Conservation (phyloP, 2,113 vertebrate species). For the Callionymus lyra region DNA sequence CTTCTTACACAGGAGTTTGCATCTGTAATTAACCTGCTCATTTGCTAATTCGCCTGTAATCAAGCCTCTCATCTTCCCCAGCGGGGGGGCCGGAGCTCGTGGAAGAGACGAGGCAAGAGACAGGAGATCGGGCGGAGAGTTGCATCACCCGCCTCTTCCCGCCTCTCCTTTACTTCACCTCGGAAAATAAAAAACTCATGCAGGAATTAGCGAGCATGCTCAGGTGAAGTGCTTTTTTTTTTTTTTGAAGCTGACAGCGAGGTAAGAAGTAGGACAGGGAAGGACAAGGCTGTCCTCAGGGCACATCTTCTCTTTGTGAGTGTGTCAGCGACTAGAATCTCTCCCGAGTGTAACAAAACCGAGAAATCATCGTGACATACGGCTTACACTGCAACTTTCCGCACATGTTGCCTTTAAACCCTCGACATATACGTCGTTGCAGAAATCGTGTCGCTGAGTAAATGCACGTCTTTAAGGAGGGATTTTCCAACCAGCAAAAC, state of each 20-base stretch:
- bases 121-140: slow-evolving; percentile 41
- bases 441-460: too few relatives aligned
- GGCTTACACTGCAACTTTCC: too few relatives aligned
- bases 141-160: slow-evolving; percentile 21
- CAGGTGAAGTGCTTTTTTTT: slow-evolving; percentile 12
- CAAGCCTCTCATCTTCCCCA: slow-evolving; percentile 63
- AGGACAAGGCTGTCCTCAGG: slow-evolving; percentile 31
- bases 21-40: slow-evolving; percentile 65
- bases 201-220: slow-evolving; percentile 27
- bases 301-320: slow-evolving; percentile 25
- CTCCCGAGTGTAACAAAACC: neutral
- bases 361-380: too few relatives aligned
- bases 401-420: too few relatives aligned
- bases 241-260: slow-evolving; percentile 15
- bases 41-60: slow-evolving; percentile 68
- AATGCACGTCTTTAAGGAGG: too few relatives aligned
- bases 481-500: too few relatives aligned
- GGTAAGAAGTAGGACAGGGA: slow-evolving; percentile 15
- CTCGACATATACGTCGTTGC: too few relatives aligned
- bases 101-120: slow-evolving; percentile 48
- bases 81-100: slow-evolving; percentile 48
- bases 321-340: slow-evolving; percentile 13
- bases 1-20: slow-evolving; percentile 55
- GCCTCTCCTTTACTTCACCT: slow-evolving; percentile 50
- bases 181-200: slow-evolving; percentile 4